These are phyloP conservation scores for Andricus curvator DNA, from an alignment of 2,888 invertebrate species.

Conservation along the genomic window DNA sequence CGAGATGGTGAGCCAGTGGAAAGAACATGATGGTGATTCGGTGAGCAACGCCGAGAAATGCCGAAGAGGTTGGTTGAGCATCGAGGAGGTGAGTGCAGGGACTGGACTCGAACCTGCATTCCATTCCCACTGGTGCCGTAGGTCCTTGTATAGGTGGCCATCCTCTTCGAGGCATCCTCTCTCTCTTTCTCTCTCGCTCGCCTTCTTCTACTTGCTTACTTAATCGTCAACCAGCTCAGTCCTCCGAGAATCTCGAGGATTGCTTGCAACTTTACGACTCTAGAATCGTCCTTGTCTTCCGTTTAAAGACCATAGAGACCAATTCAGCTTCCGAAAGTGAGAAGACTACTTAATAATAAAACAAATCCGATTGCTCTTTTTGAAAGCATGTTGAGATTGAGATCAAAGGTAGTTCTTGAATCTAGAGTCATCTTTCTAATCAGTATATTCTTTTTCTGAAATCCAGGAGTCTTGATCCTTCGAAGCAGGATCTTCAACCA, in stretches of 20 bases:
- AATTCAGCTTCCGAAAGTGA: slow-evolving; percentile 32
- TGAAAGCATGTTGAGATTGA: background rate
- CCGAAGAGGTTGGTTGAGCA: slow-evolving; percentile 62
- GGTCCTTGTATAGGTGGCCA: slow-evolving; percentile 75
- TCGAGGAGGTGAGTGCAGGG: slow-evolving; percentile 66
- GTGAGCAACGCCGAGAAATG: slow-evolving; percentile 64
- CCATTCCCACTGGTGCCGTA: slow-evolving; percentile 77
- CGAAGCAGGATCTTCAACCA: slow-evolving; percentile 33
- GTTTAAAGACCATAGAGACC: slow-evolving; percentile 11
- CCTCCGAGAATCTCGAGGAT: slow-evolving; percentile 42
- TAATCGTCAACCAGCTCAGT: slow-evolving; percentile 54
- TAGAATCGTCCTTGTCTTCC: slow-evolving; percentile 26
- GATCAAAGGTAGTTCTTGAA: background rate
- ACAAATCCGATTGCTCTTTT: background rate
- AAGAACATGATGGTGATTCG: slow-evolving; percentile 63
- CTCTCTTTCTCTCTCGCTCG: slow-evolving; percentile 49
- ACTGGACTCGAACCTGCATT: slow-evolving; percentile 77
- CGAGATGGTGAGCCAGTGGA: slow-evolving; percentile 57
- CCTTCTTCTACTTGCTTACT: slow-evolving; percentile 59
- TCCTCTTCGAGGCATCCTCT: slow-evolving; percentile 61
- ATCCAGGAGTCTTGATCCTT: slow-evolving; percentile 6
- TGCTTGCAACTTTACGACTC: slow-evolving; percentile 39
- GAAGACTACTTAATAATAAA: slow-evolving; percentile 13
- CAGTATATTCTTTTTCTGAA: background rate
- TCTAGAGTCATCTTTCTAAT: slow-evolving; percentile 1